Evolutionary conservation across 2,797 vertebrate species (phyloP), one percentile per base, ranked within the genome.

Genomic region (Rhinatrema bivittatum): DNA sequence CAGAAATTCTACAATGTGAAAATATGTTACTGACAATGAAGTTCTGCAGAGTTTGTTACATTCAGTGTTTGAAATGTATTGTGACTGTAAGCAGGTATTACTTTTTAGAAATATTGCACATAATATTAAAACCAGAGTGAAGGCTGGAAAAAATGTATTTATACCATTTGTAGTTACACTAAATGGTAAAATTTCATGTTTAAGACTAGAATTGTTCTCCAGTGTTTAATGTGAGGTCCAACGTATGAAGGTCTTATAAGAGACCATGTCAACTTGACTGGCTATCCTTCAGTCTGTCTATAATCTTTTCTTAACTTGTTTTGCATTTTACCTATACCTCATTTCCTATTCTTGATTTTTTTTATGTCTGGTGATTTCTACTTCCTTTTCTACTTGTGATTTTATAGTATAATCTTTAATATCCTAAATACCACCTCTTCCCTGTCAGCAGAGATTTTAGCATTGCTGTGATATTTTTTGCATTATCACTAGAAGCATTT

Each of bases 1-100:
- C 66, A 79, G 86, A 82, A 88, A 82, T 85, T 86, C 87, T 85
- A 87, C 44, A 43, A 86, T 78, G 79, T 86, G 72, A 42, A 68
- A 38, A 54, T 73, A 79, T 56, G 70, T 71, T 78, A 78, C 83
- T 82, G 72, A 86, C 78, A 70, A 53, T 53, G 70, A 73, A 74
- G 81, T 73, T 49, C 48, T 70, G 81, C 70, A 84, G 70, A 71
- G 74, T 47, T 29, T 64, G 32, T 56, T 77, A 62, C 74, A 70
- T 67, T 69, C 76, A 74, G 74, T 77, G 72, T 84, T 85, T 62
- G 66, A 57, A 68, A 61, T 73, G n/a, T n/a, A n/a, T n/a, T n/a
- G n/a, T n/a, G n/a, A n/a, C n/a, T n/a, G n/a, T n/a, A 75, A 71
- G 57, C 72, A 68, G 77, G 68, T 42, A 70, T 82, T 72, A 74